A percentile compares a stretch with the other conserved stretches of the same genome.
Conservation (phyloP, 2,888 invertebrate species). For the Andrena trimmerana region DNA sequence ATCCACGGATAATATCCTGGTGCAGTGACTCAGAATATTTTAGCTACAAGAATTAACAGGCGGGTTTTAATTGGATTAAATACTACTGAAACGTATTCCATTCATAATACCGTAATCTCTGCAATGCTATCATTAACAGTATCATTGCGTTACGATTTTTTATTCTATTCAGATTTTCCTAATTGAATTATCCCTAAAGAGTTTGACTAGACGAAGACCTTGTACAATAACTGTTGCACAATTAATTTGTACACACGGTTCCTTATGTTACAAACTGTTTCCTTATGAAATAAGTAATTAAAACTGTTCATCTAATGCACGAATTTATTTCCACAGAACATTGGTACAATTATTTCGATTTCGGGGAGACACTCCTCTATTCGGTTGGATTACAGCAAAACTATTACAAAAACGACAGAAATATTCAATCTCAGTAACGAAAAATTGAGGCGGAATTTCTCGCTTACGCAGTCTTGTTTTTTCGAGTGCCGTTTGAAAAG, state of each 20-base stretch:
- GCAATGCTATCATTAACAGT: background rate
- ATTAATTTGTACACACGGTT: no score
- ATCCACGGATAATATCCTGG: background rate
- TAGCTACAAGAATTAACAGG: background rate
- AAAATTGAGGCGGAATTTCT: slow-evolving; percentile 18
- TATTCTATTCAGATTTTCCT: background rate
- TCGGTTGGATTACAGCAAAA: background rate
- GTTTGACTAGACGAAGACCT: background rate
- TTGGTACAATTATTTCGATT: slow-evolving; percentile 6
- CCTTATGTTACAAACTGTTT: background rate
- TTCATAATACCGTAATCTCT: background rate
- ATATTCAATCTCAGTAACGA: background rate
- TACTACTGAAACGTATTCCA: background rate
- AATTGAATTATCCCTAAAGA: background rate
- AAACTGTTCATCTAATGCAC: slow-evolving; percentile 7
- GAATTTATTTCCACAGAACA: slow-evolving; percentile 14
- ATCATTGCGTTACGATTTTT: background rate
- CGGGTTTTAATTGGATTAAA: background rate
- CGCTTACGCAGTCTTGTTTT: background rate
- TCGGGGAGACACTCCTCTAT: background rate
- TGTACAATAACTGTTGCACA: background rate
- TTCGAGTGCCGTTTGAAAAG: background rate
- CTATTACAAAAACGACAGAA: background rate
- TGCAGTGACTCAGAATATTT: background rate
- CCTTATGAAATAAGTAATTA: slow-evolving; percentile 15